Base-by-base conservation (phyloP, 2,113 vertebrate species). In the Dermatemys mawii region DNA sequence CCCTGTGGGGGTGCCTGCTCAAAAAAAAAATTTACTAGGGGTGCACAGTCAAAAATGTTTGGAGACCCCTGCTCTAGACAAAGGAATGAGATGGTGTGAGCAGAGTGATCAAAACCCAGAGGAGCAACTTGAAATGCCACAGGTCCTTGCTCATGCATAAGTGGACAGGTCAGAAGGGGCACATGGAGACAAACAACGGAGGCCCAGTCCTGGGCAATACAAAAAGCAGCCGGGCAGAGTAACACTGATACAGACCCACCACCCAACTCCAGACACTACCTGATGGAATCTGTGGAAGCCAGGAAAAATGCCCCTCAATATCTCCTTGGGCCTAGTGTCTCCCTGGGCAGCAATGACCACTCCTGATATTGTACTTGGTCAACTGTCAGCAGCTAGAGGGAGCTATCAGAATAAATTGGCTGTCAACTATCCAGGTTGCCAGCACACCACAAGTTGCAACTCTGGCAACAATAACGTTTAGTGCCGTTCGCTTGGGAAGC, bases 341-440 rank as follows among this genome's bases (percentile, higher is more conserved):
- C 84, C 94, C 5, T 48, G 57, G 70, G 88, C 92, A 83, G 82
- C 4, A 54, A 51, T 96, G 93, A 94, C 92, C 96, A 92, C 96
- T 96, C 84, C 84, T 92, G 94, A 92, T 26, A 53, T 8, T 53
- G 51, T 89, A 97, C 92, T 92, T 85, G 70, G 81, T 95, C 50
- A 97, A 90, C 75, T 88, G 88, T 92, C 93, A 93, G 92, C 60
- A 92, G 90, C 53, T 81, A 90, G 75, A 93, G 90, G 54, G 53
- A 86, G 84, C 60, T 84, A 85, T 90, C 90, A 32, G 79, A 95
- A 95, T 84, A 87, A 78, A 90, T 55, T 63, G 84, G 78, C 89
- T 88, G 91, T 95, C 87, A 92, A 73, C 89, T 29, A 94, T 90
- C 88, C 90, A 95, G 84, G 90, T 88, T 95, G 78, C 53, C 53